Evolutionary conservation across 2,113 vertebrate genomes (phyloP).

Genomic region (Verasper variegatus): DNA sequence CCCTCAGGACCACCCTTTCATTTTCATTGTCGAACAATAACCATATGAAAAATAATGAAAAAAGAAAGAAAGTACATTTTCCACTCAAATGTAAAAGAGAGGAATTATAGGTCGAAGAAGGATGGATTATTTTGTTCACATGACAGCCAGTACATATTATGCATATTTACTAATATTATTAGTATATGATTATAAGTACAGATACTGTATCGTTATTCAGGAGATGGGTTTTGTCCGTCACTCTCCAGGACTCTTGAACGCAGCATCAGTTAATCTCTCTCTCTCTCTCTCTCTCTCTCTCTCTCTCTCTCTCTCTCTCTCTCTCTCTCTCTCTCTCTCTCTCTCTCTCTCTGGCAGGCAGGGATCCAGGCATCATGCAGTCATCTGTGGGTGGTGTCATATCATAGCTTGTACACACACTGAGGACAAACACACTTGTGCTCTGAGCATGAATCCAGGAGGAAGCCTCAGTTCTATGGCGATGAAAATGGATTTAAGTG

Average conservation of each 20-base stretch:
- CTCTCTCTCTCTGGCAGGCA: conserved; percentile 10
- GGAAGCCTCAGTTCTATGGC: conserved; percentile 24
- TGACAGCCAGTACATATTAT: too few species aligned
- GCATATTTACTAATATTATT: too few species aligned
- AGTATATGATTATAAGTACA: too few species aligned
- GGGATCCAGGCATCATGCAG: conserved; percentile 55
- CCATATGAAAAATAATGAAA: background rate
- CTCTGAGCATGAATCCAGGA: background rate
- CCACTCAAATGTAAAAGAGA: too few species aligned
- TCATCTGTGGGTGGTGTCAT: conserved; percentile 1
- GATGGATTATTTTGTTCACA: too few species aligned
- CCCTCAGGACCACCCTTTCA: too few species aligned
- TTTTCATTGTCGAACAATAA: background rate
- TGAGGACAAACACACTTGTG: background rate
- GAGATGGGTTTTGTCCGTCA: background rate
- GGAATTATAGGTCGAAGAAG: too few species aligned
- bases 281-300: too few species aligned
- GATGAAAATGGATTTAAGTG: conserved; percentile 86
- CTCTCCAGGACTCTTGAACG: conserved; percentile 42
- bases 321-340: too few species aligned
- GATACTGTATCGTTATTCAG: background rate
- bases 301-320: too few species aligned
- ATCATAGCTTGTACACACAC: background rate
- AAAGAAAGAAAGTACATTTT: too few species aligned
- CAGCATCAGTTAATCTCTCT: conserved; percentile 14